Evolutionary conservation across 2,888 invertebrate genomes (phyloP).

Genomic region (Eupithecia centaureata): DNA sequence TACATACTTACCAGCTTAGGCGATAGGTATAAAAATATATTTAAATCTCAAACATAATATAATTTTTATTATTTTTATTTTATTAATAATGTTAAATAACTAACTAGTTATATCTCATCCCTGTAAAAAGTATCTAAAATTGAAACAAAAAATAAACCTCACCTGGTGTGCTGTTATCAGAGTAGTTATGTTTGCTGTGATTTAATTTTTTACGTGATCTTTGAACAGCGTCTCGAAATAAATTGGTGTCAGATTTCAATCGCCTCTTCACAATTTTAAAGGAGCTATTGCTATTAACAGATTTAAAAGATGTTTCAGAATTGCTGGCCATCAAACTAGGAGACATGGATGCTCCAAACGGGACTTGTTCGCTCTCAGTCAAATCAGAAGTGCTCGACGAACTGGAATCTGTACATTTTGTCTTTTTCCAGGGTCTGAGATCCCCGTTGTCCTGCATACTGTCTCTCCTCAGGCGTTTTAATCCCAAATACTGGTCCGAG

Average conservation of each 20-base stretch:
- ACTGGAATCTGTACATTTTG: constrained; percentile 63
- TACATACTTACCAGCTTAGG: neutral
- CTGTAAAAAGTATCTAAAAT: no score
- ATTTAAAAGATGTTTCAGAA: constrained; percentile 67
- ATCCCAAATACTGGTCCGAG: constrained; percentile 56
- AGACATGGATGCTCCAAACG: constrained; percentile 47
- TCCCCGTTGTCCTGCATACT: constrained; percentile 57
- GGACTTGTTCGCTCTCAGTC: constrained; percentile 54
- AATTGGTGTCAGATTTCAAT: constrained; percentile 67
- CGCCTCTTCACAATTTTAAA: constrained; percentile 71
- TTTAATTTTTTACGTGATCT: constrained; percentile 60
- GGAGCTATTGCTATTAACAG: constrained; percentile 68
- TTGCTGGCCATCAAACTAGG: constrained; percentile 60
- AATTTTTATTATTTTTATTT: no score
- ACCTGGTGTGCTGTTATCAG: constrained; percentile 62
- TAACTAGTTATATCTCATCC: no score
- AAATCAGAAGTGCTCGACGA: constrained; percentile 63
- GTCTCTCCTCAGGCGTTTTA: constrained; percentile 65
- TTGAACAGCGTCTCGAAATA: constrained; percentile 67
- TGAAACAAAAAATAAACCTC: no score
- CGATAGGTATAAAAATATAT: no score
- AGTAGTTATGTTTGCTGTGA: constrained; percentile 52
- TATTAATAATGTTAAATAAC: no score
- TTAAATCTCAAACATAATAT: no score
- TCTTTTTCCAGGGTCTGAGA: constrained; percentile 65